Percentiles rank a stretch among this genome's conserved stretches.
These are phyloP conservation scores for Chlorospingus flavigularis DNA, from an alignment of 2,797 vertebrate species.

Conservation along the genomic window DNA sequence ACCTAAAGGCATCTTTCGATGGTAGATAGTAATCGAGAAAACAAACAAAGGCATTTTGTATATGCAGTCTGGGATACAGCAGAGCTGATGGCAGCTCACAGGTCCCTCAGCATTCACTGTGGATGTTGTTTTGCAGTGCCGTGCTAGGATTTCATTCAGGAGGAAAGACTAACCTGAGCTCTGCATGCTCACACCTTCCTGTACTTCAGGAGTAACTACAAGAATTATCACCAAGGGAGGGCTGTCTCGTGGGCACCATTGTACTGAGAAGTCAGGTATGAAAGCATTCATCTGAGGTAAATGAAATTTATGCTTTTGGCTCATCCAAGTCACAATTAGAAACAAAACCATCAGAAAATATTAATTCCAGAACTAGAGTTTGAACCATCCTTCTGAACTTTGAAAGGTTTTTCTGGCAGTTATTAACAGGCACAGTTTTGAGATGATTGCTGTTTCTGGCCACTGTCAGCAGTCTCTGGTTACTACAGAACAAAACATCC, in stretches of 20 bases:
- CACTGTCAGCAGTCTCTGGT: not conserved
- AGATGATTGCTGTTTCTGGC: not conserved
- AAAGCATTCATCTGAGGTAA: not conserved
- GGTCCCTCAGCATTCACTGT: not conserved
- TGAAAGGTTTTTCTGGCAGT: not conserved
- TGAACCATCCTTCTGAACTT: not conserved
- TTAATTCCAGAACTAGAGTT: not conserved
- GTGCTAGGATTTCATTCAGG: not conserved
- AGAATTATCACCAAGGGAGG: not conserved
- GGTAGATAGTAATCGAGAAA: not conserved
- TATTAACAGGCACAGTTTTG: not conserved
- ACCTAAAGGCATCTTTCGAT: not conserved
- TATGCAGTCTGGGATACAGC: not conserved
- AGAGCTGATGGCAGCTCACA: accelerated
- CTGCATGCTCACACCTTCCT: not conserved
- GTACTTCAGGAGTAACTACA: not conserved
- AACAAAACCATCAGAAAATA: not conserved
- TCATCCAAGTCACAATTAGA: not conserved
- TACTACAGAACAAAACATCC: not conserved
- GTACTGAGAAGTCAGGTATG: not conserved
- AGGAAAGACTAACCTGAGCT: not conserved
- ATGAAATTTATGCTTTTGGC: accelerated
- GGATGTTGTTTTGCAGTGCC: not conserved
- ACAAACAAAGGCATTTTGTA: not conserved
- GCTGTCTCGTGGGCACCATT: accelerated